Conservation (phyloP, 1,140 invertebrate genomes). For the Stegodyphus mimosarum region DNA sequence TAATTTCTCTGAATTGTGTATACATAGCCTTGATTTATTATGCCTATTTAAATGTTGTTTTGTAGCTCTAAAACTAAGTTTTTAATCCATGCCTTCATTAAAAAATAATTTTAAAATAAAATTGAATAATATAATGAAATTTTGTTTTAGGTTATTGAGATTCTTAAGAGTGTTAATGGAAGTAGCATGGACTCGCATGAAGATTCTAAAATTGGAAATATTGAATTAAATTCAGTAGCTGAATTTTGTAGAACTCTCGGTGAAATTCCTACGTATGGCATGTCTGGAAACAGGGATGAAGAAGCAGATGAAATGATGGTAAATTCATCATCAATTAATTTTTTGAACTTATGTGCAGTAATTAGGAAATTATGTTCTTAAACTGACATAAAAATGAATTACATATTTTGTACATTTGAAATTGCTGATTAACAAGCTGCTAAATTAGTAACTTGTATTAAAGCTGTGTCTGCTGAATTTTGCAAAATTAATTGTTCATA, state of each 20-base stretch:
- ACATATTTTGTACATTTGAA: not conserved
- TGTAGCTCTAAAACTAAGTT: too few relatives aligned
- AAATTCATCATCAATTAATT: slow-evolving; percentile 33
- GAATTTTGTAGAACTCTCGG: slow-evolving; percentile 97
- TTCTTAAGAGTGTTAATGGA: slow-evolving; percentile 32
- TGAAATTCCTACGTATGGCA: slow-evolving; percentile 92
- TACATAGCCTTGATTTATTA: too few relatives aligned
- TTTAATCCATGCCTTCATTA: too few relatives aligned
- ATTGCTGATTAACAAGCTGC: not conserved
- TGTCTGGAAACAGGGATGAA: slow-evolving; percentile 88
- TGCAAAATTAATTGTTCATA: too few relatives aligned
- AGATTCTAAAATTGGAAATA: slow-evolving; percentile 67
- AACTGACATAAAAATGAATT: too few relatives aligned
- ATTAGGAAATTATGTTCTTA: too few relatives aligned
- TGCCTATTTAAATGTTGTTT: too few relatives aligned
- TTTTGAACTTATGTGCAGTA: slow-evolving; percentile 1
- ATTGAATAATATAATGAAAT: too few relatives aligned
- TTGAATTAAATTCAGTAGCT: slow-evolving; percentile 92
- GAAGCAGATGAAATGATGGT: slow-evolving; percentile 85
- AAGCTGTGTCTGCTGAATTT: too few relatives aligned
- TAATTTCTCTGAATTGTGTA: too few relatives aligned
- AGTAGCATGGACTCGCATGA: not conserved
- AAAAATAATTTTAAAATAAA: too few relatives aligned
- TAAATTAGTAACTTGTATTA: too few relatives aligned
- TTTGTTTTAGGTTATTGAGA: slow-evolving; percentile 43